A percentile compares a stretch with the other conserved stretches of the same genome.
Evolutionary conservation across 2,113 vertebrate species (phyloP).

Genomic region (Chaenogobius annularis): DNA sequence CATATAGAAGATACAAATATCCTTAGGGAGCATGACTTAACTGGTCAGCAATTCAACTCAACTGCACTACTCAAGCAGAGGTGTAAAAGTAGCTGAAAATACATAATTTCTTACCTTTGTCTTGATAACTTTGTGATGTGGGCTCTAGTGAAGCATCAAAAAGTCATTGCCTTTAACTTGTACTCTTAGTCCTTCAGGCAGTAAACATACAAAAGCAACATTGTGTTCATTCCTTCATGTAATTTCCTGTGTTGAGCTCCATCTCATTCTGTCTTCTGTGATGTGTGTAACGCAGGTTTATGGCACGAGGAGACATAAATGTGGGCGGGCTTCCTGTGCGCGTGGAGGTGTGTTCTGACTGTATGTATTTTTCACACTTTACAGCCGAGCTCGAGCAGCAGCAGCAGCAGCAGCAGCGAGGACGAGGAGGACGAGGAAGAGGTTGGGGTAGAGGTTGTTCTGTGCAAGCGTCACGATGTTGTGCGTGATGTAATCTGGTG

Average conservation of each 20-base stretch:
- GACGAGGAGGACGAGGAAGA: too few species aligned
- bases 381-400: too few species aligned
- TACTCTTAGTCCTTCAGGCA: too few species aligned
- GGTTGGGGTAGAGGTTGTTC: too few species aligned
- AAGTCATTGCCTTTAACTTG: slow-evolving; percentile 5
- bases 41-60: slow-evolving; percentile 36
- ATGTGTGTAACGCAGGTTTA: not conserved
- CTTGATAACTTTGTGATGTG: not conserved
- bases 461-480: too few species aligned
- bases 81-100: not conserved
- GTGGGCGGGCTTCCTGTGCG: slow-evolving; percentile 47
- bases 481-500: too few species aligned
- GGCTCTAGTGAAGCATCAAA: not conserved
- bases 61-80: not conserved
- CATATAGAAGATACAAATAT: slow-evolving; percentile 48
- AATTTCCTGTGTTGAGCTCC: slow-evolving; percentile 27
- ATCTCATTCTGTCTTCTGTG: not conserved
- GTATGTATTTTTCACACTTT: slow-evolving; percentile 28
- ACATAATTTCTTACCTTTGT: slow-evolving; percentile 64
- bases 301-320: not conserved
- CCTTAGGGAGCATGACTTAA: slow-evolving; percentile 47
- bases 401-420: not conserved
- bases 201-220: too few species aligned
- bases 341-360: slow-evolving; percentile 50
- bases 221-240: not conserved